A percentile compares a stretch with the other conserved stretches of the same genome.
Evolutionary conservation across 1,140 invertebrate genomes (phyloP).

Genomic region (Drosophila pruinosa): DNA sequence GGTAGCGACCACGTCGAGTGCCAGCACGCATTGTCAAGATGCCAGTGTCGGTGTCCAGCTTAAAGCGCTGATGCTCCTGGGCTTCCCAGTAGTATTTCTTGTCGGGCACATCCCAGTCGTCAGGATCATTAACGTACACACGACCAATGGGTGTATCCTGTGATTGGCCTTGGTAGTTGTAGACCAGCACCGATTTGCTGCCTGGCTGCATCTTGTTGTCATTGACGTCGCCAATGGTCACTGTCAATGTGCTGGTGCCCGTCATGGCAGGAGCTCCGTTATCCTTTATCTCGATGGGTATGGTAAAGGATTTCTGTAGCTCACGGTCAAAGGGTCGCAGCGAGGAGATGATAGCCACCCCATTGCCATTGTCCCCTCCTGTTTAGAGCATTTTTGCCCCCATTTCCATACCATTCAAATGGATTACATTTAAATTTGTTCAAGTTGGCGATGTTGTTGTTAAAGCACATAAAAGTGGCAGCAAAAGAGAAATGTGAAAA

Average conservation of each 20-base stretch:
- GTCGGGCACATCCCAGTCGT: slow-evolving; percentile 89
- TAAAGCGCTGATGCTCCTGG: slow-evolving; percentile 84
- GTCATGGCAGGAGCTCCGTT: slow-evolving; percentile 85
- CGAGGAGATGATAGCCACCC: slow-evolving; percentile 86
- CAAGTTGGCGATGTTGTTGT: not conserved
- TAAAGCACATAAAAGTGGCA: not conserved
- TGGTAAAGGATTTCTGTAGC: slow-evolving; percentile 86
- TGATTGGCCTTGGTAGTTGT: slow-evolving; percentile 87
- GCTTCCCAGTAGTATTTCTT: slow-evolving; percentile 87
- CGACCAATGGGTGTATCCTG: slow-evolving; percentile 87
- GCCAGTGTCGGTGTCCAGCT: slow-evolving; percentile 86
- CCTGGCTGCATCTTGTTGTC: slow-evolving; percentile 89
- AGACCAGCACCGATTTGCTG: slow-evolving; percentile 88
- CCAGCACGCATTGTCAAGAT: slow-evolving; percentile 87
- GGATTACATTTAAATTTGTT: slow-evolving; percentile 18
- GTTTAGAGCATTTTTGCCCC: slow-evolving; percentile 3
- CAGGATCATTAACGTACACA: slow-evolving; percentile 88
- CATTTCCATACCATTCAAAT: slow-evolving; percentile 4
- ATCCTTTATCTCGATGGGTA: slow-evolving; percentile 87
- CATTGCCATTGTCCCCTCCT: slow-evolving; percentile 86
- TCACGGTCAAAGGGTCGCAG: slow-evolving; percentile 88
- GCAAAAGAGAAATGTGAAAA: not conserved
- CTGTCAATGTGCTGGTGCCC: slow-evolving; percentile 86
- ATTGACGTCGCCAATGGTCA: slow-evolving; percentile 88
- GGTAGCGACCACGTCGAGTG: slow-evolving; percentile 85